Conservation (phyloP, 2,888 invertebrate genomes). For the Craniophora ligustri region DNA sequence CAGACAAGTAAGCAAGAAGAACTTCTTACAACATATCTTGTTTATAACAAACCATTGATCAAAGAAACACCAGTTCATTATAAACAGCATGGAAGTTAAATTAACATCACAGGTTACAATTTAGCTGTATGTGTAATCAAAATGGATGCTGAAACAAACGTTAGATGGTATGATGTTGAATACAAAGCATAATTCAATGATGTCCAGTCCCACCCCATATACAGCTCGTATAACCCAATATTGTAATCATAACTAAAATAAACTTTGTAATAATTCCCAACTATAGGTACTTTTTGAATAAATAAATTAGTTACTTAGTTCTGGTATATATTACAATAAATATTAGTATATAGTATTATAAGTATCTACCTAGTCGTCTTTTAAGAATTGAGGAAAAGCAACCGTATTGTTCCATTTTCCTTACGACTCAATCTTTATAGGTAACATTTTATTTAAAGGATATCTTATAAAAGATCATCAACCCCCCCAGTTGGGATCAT, state of each 20-base stretch:
- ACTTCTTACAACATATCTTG: background rate
- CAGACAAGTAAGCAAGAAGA: slow-evolving; percentile 84
- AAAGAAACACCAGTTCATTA: slow-evolving; percentile 32
- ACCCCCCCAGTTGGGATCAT: background rate
- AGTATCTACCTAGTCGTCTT: background rate
- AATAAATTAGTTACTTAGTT: too few relatives aligned
- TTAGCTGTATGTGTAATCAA: slow-evolving; percentile 33
- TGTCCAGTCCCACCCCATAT: too few relatives aligned
- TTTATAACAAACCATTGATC: slow-evolving; percentile 10
- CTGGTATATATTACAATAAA: too few relatives aligned
- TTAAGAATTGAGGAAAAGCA: background rate
- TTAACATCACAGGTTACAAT: slow-evolving; percentile 47
- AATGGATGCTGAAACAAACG: slow-evolving; percentile 46
- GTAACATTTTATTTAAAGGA: background rate
- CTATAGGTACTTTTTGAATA: too few relatives aligned
- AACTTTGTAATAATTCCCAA: too few relatives aligned
- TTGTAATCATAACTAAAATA: too few relatives aligned
- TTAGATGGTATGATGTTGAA: slow-evolving; percentile 21
- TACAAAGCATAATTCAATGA: too few relatives aligned
- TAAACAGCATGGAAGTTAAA: slow-evolving; percentile 45
- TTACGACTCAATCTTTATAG: background rate
- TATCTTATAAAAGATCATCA: background rate
- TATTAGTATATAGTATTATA: too few relatives aligned
- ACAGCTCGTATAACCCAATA: too few relatives aligned
- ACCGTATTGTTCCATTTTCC: background rate